phyloP scores from a whole-genome alignment of 1,140 invertebrate genomes.

The Forficula auricularia region DNA sequence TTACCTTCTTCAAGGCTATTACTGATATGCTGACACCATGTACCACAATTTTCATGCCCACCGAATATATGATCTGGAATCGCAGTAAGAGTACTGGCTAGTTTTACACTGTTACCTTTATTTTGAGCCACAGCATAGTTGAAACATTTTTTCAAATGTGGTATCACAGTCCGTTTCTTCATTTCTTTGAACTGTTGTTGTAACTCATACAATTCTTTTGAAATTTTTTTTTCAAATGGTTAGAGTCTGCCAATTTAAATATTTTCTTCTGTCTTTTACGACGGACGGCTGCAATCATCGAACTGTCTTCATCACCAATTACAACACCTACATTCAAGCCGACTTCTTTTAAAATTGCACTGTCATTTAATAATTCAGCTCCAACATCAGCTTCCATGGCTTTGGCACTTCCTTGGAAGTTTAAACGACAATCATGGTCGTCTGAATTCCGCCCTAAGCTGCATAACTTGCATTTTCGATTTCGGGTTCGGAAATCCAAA shows the following conservation, averaged over 20 bases:
- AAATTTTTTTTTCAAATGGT: conserved; percentile 15
- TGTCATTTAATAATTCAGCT: conserved; percentile 11
- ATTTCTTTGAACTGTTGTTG: neutral
- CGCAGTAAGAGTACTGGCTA: conserved; percentile 7
- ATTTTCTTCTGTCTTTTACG: conserved; percentile 5
- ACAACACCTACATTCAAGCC: conserved; percentile 8
- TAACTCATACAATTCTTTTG: conserved; percentile 12
- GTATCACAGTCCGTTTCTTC: conserved; percentile 8
- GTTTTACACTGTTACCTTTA: conserved; percentile 7
- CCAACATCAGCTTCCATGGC: conserved; percentile 15
- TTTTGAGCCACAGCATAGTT: conserved; percentile 10
- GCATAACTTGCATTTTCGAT: conserved; percentile 14
- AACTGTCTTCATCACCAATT: conserved; percentile 15
- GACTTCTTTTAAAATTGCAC: conserved; percentile 9
- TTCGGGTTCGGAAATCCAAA: conserved; percentile 11
- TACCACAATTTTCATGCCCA: conserved; percentile 13
- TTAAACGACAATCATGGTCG: conserved; percentile 15
- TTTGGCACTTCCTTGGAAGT: conserved; percentile 14
- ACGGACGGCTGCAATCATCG: conserved; percentile 10
- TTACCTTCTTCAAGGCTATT: too few species aligned
- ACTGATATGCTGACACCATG: conserved; percentile 10
- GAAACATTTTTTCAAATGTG: conserved; percentile 10
- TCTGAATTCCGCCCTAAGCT: conserved; percentile 8
- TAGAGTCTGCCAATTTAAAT: conserved; percentile 15
- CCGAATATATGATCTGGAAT: conserved; percentile 14